Base-by-base conservation (phyloP, 37 sponge, comb jelly and placozoan species). In the Diacarnus erythraeanus region DNA sequence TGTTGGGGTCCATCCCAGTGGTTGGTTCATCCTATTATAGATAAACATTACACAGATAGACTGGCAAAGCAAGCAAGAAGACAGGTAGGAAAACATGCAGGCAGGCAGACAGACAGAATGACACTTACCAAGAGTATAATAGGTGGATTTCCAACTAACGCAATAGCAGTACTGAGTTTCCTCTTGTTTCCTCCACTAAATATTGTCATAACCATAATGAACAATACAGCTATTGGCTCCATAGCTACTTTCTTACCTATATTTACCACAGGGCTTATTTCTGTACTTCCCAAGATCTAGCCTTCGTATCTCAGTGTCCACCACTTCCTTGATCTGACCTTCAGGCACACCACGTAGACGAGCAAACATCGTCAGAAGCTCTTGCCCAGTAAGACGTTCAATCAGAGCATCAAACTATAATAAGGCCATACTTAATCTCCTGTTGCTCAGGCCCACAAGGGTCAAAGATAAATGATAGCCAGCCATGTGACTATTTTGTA, bases 1-100 rank as follows among this genome's bases (percentile, higher is more conserved):
- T 87, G 42, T 59, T 75, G 8, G 99, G 99, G 69, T 98, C 99
- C 96, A 98, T 96, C 38, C 99, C 99, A 79, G 99, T 93, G 2
- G 94, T 98, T 23, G 99, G 98, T 79, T 98, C 98, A 93, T 98
- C 98, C 89, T 89, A 60, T 56, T 15, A 33, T n/a, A 33, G 57
- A 70, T 22, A n/a, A n/a, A n/a, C n/a, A n/a, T n/a, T n/a, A n/a
- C n/a, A n/a, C n/a, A n/a, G n/a, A n/a, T n/a, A n/a, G n/a, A n/a
- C n/a, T n/a, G n/a, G n/a, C n/a, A n/a, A n/a, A n/a, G n/a, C n/a
- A n/a, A n/a, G n/a, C n/a, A n/a, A n/a, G n/a, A n/a, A n/a, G n/a
- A n/a, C n/a, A n/a, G n/a, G n/a, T n/a, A n/a, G n/a, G n/a, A n/a
- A n/a, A n/a, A n/a, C n/a, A n/a, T n/a, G n/a, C n/a, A n/a, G n/a